Evolutionary conservation across 2,797 vertebrate genomes (phyloP).

Genomic region (Rachycentron canadum): DNA sequence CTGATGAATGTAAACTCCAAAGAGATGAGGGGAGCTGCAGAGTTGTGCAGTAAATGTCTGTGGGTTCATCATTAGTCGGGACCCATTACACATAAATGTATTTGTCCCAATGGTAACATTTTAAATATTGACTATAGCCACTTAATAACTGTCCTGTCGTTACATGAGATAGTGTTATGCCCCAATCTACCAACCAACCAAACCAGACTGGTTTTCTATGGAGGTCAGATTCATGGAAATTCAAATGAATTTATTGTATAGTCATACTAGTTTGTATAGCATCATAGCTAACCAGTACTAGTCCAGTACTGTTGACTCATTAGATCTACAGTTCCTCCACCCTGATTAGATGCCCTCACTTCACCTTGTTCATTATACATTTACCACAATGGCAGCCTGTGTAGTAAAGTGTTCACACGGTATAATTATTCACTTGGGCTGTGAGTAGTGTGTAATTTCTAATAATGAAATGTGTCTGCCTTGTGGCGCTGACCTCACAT

Average conservation of each 20-base stretch:
- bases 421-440: slow-evolving; percentile 65
- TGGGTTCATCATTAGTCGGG: no score
- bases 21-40: no score
- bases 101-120: no score
- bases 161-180: background rate
- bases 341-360: slow-evolving; percentile 47
- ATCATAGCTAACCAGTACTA: background rate
- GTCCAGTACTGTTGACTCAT: background rate
- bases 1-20: background rate
- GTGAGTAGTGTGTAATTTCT: slow-evolving; percentile 59
- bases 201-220: background rate
- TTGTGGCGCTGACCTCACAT: slow-evolving; percentile 58
- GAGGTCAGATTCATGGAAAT: background rate
- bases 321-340: no score
- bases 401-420: slow-evolving; percentile 64
- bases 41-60: no score
- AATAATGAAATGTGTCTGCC: slow-evolving; percentile 69
- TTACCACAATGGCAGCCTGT: slow-evolving; percentile 30
- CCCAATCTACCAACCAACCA: no score
- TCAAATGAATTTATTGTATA: no score
- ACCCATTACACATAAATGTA: background rate
- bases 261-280: background rate
- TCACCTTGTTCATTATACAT: slow-evolving; percentile 32
- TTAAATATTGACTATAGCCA: background rate
- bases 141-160: slow-evolving; percentile 2